Base-by-base conservation (phyloP, 2,797 vertebrate genomes). In the Ceryle rudis region DNA sequence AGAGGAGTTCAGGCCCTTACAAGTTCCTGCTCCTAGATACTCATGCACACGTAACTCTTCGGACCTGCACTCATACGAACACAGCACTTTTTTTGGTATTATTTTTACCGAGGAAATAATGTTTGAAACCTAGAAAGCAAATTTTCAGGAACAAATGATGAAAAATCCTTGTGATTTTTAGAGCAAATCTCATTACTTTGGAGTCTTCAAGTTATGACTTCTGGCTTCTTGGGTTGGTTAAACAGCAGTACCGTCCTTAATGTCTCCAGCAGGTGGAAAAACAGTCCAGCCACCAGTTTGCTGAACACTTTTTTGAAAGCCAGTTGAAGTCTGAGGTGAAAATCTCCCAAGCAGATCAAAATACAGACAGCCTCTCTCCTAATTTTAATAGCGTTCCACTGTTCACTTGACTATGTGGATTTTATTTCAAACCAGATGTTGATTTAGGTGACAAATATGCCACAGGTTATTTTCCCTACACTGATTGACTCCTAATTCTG, bases 341-440 rank as follows among this genome's bases (percentile, higher is more conserved):
- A 93, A 88, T 95, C 46, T 75, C 85, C 47, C 72, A 74, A 83
- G 84, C 86, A 92, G 85, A 79, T 88, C 94, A 84, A 86, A 83
- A 91, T 75, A 81, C 82, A 96, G 66, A 65, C 82, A 93, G 75
- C 87, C 93, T 62, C 93, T 88, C 35, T 78, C 94, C 77, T 91
- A 20, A 88, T 93, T 83, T 95, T 66, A 90, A 86, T 86, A 81
- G 79, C 3, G 9, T 78, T 93, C 70, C 66, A 65, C 84, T 86
- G 25, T 66, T 93, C 11, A 1, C 52, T 93, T 86, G 65, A 51
- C 46, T 85, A 12, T 14, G 26, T 74, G 75, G 81, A 47, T 66
- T 96, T 94, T 55, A 75, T 94, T 92, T 95, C 87, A 86, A 90
- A 51, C 29, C 37, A 92, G 81, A 54, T 1, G 0, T 41, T 65